Evolutionary conservation across 2,888 invertebrate species (phyloP), one percentile per base, ranked within the genome.

Genomic region (Tachina fera): DNA sequence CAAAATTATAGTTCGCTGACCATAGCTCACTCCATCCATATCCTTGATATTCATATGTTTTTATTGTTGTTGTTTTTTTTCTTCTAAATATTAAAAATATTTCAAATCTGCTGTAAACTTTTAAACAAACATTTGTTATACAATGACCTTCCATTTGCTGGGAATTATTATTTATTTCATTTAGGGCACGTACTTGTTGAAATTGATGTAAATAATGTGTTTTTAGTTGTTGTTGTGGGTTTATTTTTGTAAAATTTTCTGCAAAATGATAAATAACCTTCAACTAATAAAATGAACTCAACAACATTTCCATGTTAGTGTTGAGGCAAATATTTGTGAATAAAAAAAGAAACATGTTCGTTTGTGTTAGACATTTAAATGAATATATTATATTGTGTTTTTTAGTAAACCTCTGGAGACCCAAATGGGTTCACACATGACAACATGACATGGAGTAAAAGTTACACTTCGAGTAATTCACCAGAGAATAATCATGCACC

Each of bases 261-360:
- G 9, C 19, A 79, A 79, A 79, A 56, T 72, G 71, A 72, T 79
- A 79, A 65, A 79, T 79, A 56, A 49, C 39, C 79, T 72, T 47
- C 45, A 79, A 63, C 56, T 47, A 72, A 56, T 71, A 65, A 19
- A 71, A 58, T 72, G n/a, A 63, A 39, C 43, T 71, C 53, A 41
- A 47, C 56, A 58, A 47, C 56, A 58, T 47, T 39, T 67, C 19
- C 56, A 10, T 39, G 47, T n/a, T 2, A 9, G 45, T 71, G 16
- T 63, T 49, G 10, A 31, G 4, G 45, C 5, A 22, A 43, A 61
- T 61, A 16, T 14, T 61, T 41, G 61, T 43, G 63, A 22, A 10
- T 19, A 22, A 31, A 31, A 31, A 31, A 8, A 13, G 9, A 14
- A 16, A 3, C 19, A 22, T 4, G 31, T 41, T 45, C 16, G 9